Evolutionary conservation across 1,140 invertebrate genomes (phyloP).

Genomic region (Antheraea pernyi): DNA sequence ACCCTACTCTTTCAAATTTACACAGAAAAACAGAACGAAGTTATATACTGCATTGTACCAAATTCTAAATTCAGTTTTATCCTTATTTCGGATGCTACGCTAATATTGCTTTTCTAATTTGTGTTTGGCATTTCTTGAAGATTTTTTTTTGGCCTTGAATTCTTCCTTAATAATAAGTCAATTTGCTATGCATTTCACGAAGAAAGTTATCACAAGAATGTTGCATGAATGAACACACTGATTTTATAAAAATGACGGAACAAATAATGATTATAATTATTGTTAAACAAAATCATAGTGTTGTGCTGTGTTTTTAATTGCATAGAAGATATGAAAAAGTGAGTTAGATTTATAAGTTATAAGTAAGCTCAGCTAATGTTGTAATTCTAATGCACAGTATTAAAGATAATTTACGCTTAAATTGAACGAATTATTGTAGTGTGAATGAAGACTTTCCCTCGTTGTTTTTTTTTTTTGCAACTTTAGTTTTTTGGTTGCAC

Average conservation of each 20-base stretch:
- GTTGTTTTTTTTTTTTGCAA: conserved; percentile 44
- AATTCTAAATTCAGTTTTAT: conserved; percentile 25
- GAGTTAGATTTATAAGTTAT: conserved; percentile 1
- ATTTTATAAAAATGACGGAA: neutral
- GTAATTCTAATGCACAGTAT: neutral
- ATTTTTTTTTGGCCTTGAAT: conserved; percentile 8
- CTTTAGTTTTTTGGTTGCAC: conserved; percentile 54
- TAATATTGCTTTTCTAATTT: conserved; percentile 51
- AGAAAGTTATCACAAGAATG: neutral
- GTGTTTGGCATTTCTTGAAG: conserved; percentile 47
- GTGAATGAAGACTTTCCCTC: conserved; percentile 13
- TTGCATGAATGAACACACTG: neutral
- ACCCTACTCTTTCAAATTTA: conserved; percentile 69
- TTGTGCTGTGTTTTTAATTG: neutral
- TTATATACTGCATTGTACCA: conserved; percentile 13
- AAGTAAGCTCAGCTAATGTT: neutral
- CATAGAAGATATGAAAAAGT: neutral
- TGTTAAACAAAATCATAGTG: neutral
- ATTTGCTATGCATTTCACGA: neutral
- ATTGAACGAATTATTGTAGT: conserved; percentile 6
- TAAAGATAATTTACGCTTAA: neutral
- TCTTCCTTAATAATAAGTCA: conserved; percentile 4
- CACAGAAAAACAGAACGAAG: neutral
- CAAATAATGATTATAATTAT: neutral
- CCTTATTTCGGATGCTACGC: conserved; percentile 34